Evolutionary conservation across 2,113 vertebrate species (phyloP).

Genomic region (Daphoenositta chrysoptera): DNA sequence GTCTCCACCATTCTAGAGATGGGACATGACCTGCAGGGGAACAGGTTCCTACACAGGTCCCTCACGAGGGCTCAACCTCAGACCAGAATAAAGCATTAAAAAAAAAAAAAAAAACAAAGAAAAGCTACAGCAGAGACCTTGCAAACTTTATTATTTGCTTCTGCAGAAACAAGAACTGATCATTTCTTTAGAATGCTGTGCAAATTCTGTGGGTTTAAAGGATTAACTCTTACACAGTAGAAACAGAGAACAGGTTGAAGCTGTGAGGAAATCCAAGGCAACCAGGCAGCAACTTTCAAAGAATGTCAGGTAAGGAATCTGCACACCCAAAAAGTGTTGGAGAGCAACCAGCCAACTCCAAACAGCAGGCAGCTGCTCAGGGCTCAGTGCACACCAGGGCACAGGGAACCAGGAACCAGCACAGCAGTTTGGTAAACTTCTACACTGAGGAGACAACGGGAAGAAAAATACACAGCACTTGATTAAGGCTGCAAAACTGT

Average conservation of each 20-base stretch:
- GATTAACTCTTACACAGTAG: neutral
- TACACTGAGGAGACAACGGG: neutral
- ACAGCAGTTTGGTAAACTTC: neutral
- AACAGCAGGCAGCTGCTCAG: neutral
- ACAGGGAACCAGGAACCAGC: neutral
- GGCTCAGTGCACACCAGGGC: neutral
- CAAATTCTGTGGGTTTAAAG: neutral
- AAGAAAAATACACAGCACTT: neutral
- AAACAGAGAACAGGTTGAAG: neutral
- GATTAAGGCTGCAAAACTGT: constrained; percentile 29
- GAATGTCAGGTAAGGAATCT: neutral
- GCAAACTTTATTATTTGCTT: neutral
- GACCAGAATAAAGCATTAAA: neutral
- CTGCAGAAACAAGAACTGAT: neutral
- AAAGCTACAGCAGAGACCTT: neutral
- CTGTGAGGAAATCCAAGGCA: neutral
- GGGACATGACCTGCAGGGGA: neutral
- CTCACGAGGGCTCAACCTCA: neutral
- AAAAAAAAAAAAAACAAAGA: neutral
- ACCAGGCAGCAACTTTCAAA: neutral
- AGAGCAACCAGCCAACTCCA: neutral
- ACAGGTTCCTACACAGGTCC: neutral
- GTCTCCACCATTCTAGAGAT: neutral
- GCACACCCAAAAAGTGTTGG: neutral
- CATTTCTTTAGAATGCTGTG: neutral